Evolutionary conservation across 2,888 invertebrate species (phyloP), one percentile per base, ranked within the genome.

Genomic region (Helicoverpa assulta): DNA sequence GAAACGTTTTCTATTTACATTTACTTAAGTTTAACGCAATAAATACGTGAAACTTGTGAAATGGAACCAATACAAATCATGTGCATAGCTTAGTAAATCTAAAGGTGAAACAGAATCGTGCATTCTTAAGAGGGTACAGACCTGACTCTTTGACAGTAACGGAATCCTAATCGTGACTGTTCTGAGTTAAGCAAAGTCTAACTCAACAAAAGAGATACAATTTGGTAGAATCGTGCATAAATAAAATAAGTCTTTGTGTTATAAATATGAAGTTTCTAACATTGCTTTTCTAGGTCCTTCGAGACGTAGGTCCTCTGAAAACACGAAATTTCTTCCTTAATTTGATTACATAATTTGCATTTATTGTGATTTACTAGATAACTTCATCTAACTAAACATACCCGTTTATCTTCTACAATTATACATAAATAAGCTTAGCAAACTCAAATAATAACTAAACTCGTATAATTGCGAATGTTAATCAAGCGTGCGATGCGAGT

Each of bases 61-160:
- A 73, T 69, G 16, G 18, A 54, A 59, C 47, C 52, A 68, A 72
- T 51, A 65, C 64, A 73, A 69, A 78, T 73, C 56, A 66, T 66
- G 47, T 65, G 14, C 19, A 51, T 57, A 37, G 29, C 33, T 65
- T 53, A 29, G 53, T 68, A 33, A 70, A 78, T 78, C 18, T 70
- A 70, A 77, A 78, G 70, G 74, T 78, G 70, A 77, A 70, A 43
- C 60, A 54, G 47, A 70, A 54, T 74, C 74, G 75, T 78, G 76
- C 55, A 63, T 74, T 47, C 59, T 29, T 19, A 43, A 53, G 8
- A 37, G 37, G 37, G 55, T 40, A 43, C 60, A 43, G 21, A 64
- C n/a, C 54, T 55, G 71, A 50, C 55, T 64, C 58, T 60, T 51
- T 60, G 70, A 66, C 70, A 60, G 66, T 73, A 63, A 76, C 65